phyloP scores from a whole-genome alignment of 2,797 vertebrate genomes.

The Cynodonichthys magdalenae region DNA sequence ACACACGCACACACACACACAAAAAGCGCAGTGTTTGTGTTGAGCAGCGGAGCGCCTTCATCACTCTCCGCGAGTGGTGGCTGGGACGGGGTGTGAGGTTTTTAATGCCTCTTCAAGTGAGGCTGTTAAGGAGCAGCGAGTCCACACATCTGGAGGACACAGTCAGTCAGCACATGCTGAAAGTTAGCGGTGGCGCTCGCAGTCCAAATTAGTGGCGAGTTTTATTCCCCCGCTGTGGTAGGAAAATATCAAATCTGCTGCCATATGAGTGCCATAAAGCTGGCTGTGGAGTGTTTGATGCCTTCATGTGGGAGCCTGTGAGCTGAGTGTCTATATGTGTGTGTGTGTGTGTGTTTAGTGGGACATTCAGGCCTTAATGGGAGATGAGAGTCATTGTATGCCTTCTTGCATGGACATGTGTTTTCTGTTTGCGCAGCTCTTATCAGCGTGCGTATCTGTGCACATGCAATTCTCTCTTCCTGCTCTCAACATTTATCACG shows the following conservation, averaged over 20 bases:
- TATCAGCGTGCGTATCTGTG: conserved; percentile 33
- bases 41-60: conserved; percentile 49
- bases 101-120: conserved; percentile 72
- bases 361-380: conserved; percentile 63
- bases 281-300: conserved; percentile 84
- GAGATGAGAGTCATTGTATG: conserved; percentile 59
- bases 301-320: conserved; percentile 86
- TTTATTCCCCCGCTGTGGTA: conserved; percentile 87
- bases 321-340: conserved; percentile 44
- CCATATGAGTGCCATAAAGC: conserved; percentile 88
- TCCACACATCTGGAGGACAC: conserved; percentile 85
- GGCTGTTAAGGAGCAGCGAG: conserved; percentile 79
- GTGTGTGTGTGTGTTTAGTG: conserved; percentile 40
- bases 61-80: conserved; percentile 49
- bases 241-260: conserved; percentile 88
- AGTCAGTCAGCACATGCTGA: conserved; percentile 82
- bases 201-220: conserved; percentile 88
- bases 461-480: conserved; percentile 22
- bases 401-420: conserved; percentile 64
- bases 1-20: conserved; percentile 15
- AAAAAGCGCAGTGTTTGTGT: conserved; percentile 46
- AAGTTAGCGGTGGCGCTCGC: conserved; percentile 84
- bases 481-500: conserved; percentile 11
- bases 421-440: conserved; percentile 39
- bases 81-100: conserved; percentile 63